Base-by-base conservation (phyloP, 2,797 vertebrate genomes). In the Pipistrellus nathusii region DNA sequence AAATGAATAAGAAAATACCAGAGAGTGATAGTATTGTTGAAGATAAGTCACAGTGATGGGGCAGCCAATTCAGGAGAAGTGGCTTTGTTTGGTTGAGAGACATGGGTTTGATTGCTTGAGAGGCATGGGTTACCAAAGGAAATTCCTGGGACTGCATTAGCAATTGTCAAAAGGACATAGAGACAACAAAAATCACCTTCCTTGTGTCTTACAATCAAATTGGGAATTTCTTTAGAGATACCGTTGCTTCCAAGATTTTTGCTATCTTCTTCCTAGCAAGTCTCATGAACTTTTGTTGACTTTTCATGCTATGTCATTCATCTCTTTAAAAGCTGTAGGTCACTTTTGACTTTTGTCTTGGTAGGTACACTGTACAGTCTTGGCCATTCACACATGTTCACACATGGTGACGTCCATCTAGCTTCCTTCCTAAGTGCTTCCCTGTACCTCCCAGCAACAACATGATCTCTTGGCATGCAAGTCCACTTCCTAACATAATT, bases 161-260 rank as follows among this genome's bases (percentile, higher is more conserved):
- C 38, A 25, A 14, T 48, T 75, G 21, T 76, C 32, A 21, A 11
- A 66, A 3, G 7, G 44, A 73, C n/a, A 25, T 0, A 72, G 20
- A 76, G 17, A 3, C 68, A 68, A 53, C 20, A 75, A 12, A 55
- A 68, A 23, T 35, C 2, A 5, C 23, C 8, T 91, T 78, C 53
- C 53, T 91, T 41, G 32, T 3, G 14, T 84, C 9, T 51, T 62
- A 32, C 13, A 46, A 69, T 44, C 66, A 59, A 30, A 59, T 59
- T 73, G 78, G 66, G 77, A 82, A 32, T 3, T 13, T 8, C 27
- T 94, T 75, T 89, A 75, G 75, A 81, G 48, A 93, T 90, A 85
- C 30, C 30, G 55, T 1, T 10, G 0, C 85, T 68, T 27, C 32
- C 55, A 82, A 73, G 46, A 27, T 72, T 75, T 57, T 76, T 80